Evolutionary conservation across 2,797 vertebrate genomes (phyloP).

Genomic region (Muscicapa comitata): DNA sequence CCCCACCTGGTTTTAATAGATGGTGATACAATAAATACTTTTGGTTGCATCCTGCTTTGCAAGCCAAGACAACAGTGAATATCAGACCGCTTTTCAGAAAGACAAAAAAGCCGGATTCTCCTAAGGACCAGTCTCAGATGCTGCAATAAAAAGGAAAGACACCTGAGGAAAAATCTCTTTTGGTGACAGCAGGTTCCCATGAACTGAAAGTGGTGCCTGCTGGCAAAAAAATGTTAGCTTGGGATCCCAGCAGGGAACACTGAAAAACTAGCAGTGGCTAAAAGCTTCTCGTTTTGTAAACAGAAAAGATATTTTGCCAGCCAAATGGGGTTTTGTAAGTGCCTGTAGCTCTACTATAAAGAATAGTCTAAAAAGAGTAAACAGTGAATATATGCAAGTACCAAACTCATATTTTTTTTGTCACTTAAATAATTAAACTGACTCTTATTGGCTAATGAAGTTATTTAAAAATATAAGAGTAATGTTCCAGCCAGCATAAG

Average conservation of each 20-base stretch:
- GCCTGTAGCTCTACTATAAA: conserved; percentile 35
- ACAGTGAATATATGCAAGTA: conserved; percentile 56
- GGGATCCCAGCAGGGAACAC: conserved; percentile 37
- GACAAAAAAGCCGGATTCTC: neutral
- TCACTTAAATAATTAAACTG: conserved; percentile 71
- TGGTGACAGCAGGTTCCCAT: conserved; percentile 29
- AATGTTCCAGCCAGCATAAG: conserved; percentile 46
- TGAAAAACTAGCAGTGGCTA: conserved; percentile 11
- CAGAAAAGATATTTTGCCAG: conserved; percentile 28
- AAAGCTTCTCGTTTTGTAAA: conserved; percentile 57
- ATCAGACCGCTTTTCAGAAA: neutral
- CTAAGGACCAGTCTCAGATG: neutral
- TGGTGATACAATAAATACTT: too few species aligned
- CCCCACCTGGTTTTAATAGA: too few species aligned
- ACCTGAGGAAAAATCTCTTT: conserved; percentile 35
- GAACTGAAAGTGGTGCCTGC: conserved; percentile 30
- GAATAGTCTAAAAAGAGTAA: conserved; percentile 57
- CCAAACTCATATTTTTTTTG: conserved; percentile 35
- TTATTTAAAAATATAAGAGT: conserved; percentile 68
- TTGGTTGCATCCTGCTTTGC: too few species aligned
- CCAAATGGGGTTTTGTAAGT: conserved; percentile 44
- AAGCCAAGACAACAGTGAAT: neutral
- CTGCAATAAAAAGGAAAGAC: neutral
- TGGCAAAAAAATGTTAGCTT: conserved; percentile 45
- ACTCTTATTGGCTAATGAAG: conserved; percentile 66